Base-by-base conservation (phyloP, 2,113 vertebrate genomes). In the Calidris pugnax region DNA sequence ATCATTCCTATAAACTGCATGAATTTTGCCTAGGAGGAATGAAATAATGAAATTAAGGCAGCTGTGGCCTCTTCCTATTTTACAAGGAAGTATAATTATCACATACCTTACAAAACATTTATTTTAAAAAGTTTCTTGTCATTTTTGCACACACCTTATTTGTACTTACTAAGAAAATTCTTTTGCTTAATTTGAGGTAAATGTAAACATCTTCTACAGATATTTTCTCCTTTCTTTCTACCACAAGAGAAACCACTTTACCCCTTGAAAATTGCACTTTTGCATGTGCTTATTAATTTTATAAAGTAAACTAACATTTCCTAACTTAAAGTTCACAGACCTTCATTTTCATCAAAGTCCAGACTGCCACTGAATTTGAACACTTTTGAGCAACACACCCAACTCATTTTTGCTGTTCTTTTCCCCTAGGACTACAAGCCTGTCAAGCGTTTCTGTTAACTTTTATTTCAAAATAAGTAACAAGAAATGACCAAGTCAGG, bases 1-100 rank as follows among this genome's bases (percentile, higher is more conserved):
- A 85, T 90, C 64, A 53, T 51, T 95, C 60, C 78, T 79, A 43
- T 76, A 95, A 96, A 93, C 39, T 47, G 74, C 66, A 71, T 27
- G 13, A 94, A 60, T 93, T 95, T 91, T 91, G 57, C 32, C 75
- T 39, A 35, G 4, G 16, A 94, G 51, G 45, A 85, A 92, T 41
- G 41, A 74, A 91, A 84, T 16, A 79, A 69, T 90, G 66, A 93
- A 94, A 91, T 81, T 47, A 77, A 91, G 73, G 39, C 18, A 50
- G 15, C 68, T 68, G 35, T 69, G 37, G 9, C 12, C 12, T 69
- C 19, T 77, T 77, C 21, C 28, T 67, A 1, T 74, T 84, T 85
- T 47, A 81, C 27, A 68, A 66, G 59, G 56, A 53, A 74, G 15
- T 2, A 0, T 12, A 80, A 81, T 75, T 72, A 73, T 35, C 51